Conservation (phyloP, 2,888 invertebrate genomes). For the Pimpla rufipes region DNA sequence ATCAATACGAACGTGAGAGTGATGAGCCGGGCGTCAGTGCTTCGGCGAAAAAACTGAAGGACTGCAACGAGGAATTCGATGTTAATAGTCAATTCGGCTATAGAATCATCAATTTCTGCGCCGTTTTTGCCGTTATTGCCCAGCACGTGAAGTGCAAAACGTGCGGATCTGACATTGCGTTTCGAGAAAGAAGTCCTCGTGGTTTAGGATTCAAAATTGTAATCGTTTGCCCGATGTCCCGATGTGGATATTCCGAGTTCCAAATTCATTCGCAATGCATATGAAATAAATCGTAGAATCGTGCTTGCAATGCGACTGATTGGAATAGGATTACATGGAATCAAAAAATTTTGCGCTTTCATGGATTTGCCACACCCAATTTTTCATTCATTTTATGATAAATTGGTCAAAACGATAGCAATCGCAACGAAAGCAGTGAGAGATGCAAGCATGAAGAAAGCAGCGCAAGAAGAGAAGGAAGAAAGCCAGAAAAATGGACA, state of each 20-base stretch:
- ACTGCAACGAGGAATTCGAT: constrained; percentile 45
- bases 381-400: constrained; percentile 61
- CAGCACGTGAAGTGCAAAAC: constrained; percentile 68
- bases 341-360: constrained; percentile 69
- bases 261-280: constrained; percentile 60
- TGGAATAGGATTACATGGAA: constrained; percentile 59
- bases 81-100: constrained; percentile 62
- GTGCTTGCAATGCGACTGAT: constrained; percentile 29
- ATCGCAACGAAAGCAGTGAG: constrained; percentile 39
- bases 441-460: constrained; percentile 35
- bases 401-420: constrained; percentile 44
- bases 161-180: constrained; percentile 58
- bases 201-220: constrained; percentile 72
- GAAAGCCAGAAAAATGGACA: constrained; percentile 71
- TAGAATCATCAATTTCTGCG: constrained; percentile 64
- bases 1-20: constrained; percentile 62
- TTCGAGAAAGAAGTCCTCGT: constrained; percentile 64
- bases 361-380: constrained; percentile 54
- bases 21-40: constrained; percentile 57
- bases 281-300: constrained; percentile 63
- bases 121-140: constrained; percentile 66
- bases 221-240: constrained; percentile 66
- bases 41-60: constrained; percentile 65
- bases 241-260: constrained; percentile 62
- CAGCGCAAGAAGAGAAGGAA: constrained; percentile 52